phyloP scores from a whole-genome alignment of 1,140 invertebrate species.

The Penaeus chinensis region DNA sequence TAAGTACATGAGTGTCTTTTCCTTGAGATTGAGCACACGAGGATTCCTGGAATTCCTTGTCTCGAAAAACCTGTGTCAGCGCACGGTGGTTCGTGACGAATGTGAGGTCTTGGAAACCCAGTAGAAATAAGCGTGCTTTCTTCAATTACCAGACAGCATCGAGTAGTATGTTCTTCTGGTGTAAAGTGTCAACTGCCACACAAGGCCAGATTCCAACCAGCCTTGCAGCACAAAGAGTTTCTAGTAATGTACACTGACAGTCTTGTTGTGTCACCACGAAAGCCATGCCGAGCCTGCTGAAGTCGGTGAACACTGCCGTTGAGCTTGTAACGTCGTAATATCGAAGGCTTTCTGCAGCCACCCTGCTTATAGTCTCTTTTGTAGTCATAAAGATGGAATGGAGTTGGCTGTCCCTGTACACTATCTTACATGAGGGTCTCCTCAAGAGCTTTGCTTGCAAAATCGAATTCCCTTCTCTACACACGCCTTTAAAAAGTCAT shows the following conservation, averaged over 20 bases:
- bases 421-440: too few species aligned
- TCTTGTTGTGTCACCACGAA: constrained; percentile 35
- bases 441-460: too few species aligned
- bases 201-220: constrained; percentile 14
- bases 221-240: constrained; percentile 10
- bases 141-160: background rate
- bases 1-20: too few species aligned
- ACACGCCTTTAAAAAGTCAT: constrained; percentile 4
- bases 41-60: too few species aligned
- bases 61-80: too few species aligned
- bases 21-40: too few species aligned
- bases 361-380: too few species aligned
- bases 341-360: background rate
- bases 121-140: too few species aligned
- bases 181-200: constrained; percentile 17
- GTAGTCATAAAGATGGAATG: too few species aligned
- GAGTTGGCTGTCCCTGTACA: too few species aligned
- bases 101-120: too few species aligned
- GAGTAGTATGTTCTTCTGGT: constrained; percentile 7
- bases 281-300: constrained; percentile 17
- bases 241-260: background rate
- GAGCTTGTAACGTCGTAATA: constrained; percentile 34
- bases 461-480: background rate
- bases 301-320: constrained; percentile 15
- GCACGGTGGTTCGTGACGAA: background rate